A percentile compares a stretch with the other conserved stretches of the same genome.
phyloP scores from a whole-genome alignment of 2,888 invertebrate species.

The Thumatha senex region DNA sequence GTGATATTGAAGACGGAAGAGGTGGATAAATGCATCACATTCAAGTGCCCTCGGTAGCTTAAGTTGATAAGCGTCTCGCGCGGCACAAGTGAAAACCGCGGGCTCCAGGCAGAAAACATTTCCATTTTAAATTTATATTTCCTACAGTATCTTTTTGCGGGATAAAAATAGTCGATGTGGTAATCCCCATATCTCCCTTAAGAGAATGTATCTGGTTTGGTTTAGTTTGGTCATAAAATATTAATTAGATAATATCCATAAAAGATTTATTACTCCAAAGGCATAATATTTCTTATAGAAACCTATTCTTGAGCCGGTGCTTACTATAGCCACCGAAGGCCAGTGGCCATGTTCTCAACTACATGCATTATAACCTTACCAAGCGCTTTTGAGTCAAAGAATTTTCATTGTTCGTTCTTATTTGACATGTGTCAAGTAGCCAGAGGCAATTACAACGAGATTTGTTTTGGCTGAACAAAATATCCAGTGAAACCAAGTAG shows the following conservation, averaged over 20 bases:
- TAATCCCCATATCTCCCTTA: too few species aligned
- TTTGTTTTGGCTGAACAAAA: neutral
- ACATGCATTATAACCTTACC: slow-evolving; percentile 16
- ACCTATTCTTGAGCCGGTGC: neutral
- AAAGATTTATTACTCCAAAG: neutral
- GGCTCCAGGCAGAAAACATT: too few species aligned
- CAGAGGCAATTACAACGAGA: neutral
- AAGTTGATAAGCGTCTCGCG: too few species aligned
- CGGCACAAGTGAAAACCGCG: too few species aligned
- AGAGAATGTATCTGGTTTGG: too few species aligned
- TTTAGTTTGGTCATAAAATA: too few species aligned
- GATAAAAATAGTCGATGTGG: too few species aligned
- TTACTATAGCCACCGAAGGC: neutral
- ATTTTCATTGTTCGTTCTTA: neutral
- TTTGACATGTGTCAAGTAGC: neutral
- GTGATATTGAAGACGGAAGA: too few species aligned
- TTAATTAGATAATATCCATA: neutral
- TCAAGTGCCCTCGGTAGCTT: too few species aligned
- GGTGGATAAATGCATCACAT: too few species aligned
- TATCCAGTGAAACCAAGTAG: neutral
- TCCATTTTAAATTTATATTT: too few species aligned
- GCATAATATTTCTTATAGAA: neutral
- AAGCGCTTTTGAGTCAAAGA: neutral
- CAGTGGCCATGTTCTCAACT: neutral
- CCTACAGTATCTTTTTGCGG: too few species aligned